Evolutionary conservation across 2,797 vertebrate genomes (phyloP).

Genomic region (Paratrypauchen microcephalus): DNA sequence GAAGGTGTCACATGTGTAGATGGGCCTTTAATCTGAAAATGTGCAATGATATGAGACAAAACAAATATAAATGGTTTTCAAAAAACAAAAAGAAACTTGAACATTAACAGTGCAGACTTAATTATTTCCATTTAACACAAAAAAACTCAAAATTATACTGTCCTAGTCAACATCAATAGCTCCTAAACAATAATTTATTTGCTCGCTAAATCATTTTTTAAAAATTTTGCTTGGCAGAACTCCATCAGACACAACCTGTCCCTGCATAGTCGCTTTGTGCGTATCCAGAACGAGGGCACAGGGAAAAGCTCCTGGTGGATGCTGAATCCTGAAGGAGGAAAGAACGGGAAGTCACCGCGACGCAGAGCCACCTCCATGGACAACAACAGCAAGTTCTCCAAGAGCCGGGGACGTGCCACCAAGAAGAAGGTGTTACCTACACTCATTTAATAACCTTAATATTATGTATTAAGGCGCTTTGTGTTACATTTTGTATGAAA

Average conservation of each 20-base stretch:
- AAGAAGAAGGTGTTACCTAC: slow-evolving; percentile 88
- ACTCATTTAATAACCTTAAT: neutral
- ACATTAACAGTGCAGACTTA: too few species aligned
- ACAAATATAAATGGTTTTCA: too few species aligned
- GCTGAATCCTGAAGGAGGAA: slow-evolving; percentile 96
- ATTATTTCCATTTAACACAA: too few species aligned
- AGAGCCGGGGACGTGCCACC: slow-evolving; percentile 92
- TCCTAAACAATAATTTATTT: neutral
- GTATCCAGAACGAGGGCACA: slow-evolving; percentile 96
- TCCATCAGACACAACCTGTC: slow-evolving; percentile 98
- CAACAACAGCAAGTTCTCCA: slow-evolving; percentile 96
- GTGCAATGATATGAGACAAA: too few species aligned
- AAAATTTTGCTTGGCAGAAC: slow-evolving; percentile 78
- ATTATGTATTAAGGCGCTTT: too few species aligned
- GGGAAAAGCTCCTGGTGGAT: slow-evolving; percentile 99
- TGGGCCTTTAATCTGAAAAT: neutral
- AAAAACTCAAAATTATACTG: too few species aligned
- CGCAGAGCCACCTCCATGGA: slow-evolving; percentile 96
- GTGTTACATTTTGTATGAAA: too few species aligned
- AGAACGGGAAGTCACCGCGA: slow-evolving; percentile 93
- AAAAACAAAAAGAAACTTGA: too few species aligned
- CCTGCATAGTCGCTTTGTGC: slow-evolving; percentile 95
- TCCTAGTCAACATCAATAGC: neutral
- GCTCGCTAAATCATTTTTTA: slow-evolving; percentile 1
- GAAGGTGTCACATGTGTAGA: neutral